A percentile compares a stretch with the other conserved stretches of the same genome.
Conservation (phyloP, 2,113 vertebrate species). For the Sylvietta virens region DNA sequence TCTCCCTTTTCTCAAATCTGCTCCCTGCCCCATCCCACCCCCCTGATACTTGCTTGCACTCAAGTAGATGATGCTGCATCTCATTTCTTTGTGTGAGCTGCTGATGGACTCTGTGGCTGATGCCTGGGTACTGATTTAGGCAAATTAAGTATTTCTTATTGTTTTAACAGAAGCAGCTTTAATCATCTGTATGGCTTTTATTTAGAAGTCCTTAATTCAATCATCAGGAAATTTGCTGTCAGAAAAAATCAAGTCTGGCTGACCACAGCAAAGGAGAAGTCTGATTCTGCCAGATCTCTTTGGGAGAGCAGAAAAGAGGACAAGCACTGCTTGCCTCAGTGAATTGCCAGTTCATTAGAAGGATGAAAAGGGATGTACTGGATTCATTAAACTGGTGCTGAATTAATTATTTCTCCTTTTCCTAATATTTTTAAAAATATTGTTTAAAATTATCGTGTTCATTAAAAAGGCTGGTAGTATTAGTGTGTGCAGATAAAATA, state of each 20-base stretch:
- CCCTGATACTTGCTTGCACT: neutral
- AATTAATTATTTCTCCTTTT: neutral
- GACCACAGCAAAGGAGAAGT: neutral
- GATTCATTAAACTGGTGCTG: neutral
- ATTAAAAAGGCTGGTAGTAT: neutral
- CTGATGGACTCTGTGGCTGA: neutral
- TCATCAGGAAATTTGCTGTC: neutral
- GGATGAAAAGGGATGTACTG: neutral
- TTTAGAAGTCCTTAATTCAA: neutral
- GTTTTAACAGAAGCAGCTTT: neutral
- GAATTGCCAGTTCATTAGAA: neutral
- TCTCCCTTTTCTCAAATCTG: neutral
- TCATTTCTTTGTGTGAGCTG: neutral
- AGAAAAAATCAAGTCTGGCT: neutral
- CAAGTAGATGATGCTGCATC: neutral
- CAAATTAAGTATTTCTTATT: neutral
- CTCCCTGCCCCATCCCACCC: neutral
- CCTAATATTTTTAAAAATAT: neutral
- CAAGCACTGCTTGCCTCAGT: neutral
- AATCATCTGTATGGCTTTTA: neutral
- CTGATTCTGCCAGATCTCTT: neutral
- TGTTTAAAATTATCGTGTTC: neutral
- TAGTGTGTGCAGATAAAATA: neutral
- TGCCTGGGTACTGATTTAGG: neutral
- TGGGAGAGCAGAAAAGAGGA: neutral